phyloP scores from a whole-genome alignment of 2,797 vertebrate genomes.

The Hirundo rustica region DNA sequence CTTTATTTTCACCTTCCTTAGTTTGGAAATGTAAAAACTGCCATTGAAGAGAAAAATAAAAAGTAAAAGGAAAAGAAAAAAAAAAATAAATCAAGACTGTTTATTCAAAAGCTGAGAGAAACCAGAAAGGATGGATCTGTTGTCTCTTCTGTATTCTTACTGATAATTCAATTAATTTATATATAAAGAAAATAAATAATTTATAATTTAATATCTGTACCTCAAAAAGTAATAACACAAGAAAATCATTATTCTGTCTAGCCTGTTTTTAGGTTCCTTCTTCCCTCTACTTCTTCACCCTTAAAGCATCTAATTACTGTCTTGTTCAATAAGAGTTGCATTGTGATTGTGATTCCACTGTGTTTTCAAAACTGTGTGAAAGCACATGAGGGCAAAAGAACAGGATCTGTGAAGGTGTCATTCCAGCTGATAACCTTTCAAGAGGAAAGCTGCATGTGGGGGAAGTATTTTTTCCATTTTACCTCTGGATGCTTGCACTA shows the following conservation, averaged over 20 bases:
- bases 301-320: not conserved
- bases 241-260: not conserved
- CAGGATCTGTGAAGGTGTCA: not conserved
- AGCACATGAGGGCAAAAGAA: not conserved
- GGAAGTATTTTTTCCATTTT: not conserved
- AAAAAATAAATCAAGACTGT: not conserved
- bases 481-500: not conserved
- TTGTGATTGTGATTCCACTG: not conserved
- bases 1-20: not conserved
- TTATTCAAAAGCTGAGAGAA: not conserved
- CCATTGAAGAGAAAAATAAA: not conserved
- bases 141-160: not conserved
- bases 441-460: not conserved
- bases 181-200: not conserved
- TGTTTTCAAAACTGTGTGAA: constrained; percentile 47
- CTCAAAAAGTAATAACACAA: not conserved
- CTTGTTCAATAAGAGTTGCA: not conserved
- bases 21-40: not conserved
- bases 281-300: not conserved
- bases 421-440: not conserved
- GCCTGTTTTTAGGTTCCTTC: not conserved
- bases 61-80: not conserved
- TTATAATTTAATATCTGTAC: not conserved
- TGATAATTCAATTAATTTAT: constrained; percentile 10
- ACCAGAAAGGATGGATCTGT: not conserved